Evolutionary conservation across 2,113 vertebrate species (phyloP), one percentile per base, ranked within the genome.

Genomic region (Podarcis raffonei): DNA sequence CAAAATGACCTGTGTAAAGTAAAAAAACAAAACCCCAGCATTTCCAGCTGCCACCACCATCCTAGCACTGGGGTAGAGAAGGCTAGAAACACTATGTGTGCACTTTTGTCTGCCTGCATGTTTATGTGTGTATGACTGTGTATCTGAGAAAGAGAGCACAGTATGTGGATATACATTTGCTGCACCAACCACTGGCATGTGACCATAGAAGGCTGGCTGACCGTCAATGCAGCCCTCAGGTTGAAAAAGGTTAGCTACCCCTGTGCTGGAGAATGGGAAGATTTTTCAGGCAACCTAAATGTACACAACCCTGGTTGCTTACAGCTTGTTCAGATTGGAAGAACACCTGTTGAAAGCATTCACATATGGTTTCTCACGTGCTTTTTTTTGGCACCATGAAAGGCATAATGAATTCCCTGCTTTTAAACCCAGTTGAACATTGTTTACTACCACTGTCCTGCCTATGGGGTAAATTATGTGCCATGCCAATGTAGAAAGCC

Each of bases 261-360:
- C 59, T 35, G 77, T 90, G 85, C 88, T 85, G 81, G n/a, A 91
- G 89, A 87, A 7, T 12, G 62, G 81, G 77, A 84, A 80, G 86
- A 90, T 80, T 22, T 82, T 93, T 20, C 32, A 81, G 59, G 23
- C 6, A 81, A 81, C 18, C 76, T 53, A 30, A 27, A 82, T 82
- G 18, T 37, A 37, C 32, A 25, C 11, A 37, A 32, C 32, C 11
- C 18, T 37, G 32, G 20, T 82, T 12, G 20, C 66, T 66, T 9
- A 20, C 32, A 66, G 32, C 37, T 62, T 37, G 18, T 82, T 22
- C 59, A 57, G 37, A 66, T 6, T 82, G 80, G 32, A 82, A 37
- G 22, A 65, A 37, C 9, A 37, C 22, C 7, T 8, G 62, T 35
- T 18, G 53, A 81, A 81, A 16, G 18, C 18, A 32, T 25, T 66